A percentile compares a stretch with the other conserved stretches of the same genome.
phyloP scores from a whole-genome alignment of 2,797 vertebrate species.

The Hapalemur alaotrensis region DNA sequence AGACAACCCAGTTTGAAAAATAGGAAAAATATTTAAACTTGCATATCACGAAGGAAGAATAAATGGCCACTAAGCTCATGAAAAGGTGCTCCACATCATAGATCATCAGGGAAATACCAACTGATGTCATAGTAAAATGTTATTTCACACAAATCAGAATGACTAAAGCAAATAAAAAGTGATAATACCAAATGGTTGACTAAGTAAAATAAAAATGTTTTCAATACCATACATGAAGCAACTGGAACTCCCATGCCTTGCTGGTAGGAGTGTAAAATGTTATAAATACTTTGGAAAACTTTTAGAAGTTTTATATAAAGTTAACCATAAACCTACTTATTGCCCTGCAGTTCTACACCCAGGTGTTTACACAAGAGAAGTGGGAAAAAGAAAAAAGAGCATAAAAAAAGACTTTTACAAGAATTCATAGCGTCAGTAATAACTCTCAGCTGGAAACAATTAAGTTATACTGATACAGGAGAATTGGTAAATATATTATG shows the following conservation, averaged over 20 bases:
- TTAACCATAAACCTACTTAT: neutral
- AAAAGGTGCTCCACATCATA: neutral
- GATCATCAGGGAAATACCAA: neutral
- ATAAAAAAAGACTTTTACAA: neutral
- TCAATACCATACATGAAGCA: neutral
- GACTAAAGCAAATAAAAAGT: neutral
- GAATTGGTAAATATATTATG: neutral
- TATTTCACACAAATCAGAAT: neutral
- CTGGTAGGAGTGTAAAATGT: neutral
- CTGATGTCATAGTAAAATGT: neutral
- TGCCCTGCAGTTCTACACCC: neutral
- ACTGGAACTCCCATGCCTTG: neutral
- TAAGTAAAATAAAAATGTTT: neutral
- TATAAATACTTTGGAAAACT: neutral
- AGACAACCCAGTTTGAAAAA: neutral
- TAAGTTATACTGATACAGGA: neutral
- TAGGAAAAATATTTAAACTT: neutral
- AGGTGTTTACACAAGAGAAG: neutral
- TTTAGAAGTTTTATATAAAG: neutral
- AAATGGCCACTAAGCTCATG: neutral
- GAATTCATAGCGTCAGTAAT: neutral
- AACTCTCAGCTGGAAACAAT: neutral
- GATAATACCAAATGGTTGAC: neutral
- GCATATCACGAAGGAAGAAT: neutral
- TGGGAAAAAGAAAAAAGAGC: fast-evolving